Conservation (phyloP, 1,140 invertebrate species). For the Rhyzopertha dominica region DNA sequence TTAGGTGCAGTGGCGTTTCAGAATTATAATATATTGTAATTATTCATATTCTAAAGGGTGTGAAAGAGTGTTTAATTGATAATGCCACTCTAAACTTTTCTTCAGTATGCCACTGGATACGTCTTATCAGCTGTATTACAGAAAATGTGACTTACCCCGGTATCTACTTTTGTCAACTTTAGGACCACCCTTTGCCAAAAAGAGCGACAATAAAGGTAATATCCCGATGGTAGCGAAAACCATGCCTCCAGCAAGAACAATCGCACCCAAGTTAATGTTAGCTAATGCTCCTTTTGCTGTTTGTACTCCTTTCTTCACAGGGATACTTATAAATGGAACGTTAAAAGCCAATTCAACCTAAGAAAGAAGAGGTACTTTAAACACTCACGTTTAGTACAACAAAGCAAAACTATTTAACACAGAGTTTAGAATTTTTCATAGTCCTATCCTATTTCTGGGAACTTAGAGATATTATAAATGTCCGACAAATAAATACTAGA, state of each 20-base stretch:
- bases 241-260: constrained; percentile 34
- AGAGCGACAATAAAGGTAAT: constrained; percentile 26
- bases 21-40: too few species aligned
- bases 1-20: too few species aligned
- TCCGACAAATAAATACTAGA: background rate
- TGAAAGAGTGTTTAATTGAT: constrained; percentile 4
- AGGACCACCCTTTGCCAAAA: constrained; percentile 23
- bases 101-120: too few species aligned
- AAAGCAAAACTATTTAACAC: background rate
- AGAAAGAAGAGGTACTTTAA: constrained; percentile 22
- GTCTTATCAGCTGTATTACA: too few species aligned
- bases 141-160: too few species aligned
- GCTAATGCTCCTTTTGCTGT: constrained; percentile 29
- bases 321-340: constrained; percentile 41
- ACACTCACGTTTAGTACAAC: too few species aligned
- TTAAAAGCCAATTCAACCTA: constrained; percentile 41
- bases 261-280: constrained; percentile 37
- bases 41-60: too few species aligned
- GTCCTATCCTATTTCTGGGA: background rate
- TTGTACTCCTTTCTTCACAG: constrained; percentile 36
- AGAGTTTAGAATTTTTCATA: background rate
- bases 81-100: background rate
- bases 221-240: constrained; percentile 31
- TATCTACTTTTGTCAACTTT: too few species aligned
- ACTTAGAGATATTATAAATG: background rate